Conservation (phyloP, 2,797 vertebrate genomes). For the Urosaurus nigricauda region DNA sequence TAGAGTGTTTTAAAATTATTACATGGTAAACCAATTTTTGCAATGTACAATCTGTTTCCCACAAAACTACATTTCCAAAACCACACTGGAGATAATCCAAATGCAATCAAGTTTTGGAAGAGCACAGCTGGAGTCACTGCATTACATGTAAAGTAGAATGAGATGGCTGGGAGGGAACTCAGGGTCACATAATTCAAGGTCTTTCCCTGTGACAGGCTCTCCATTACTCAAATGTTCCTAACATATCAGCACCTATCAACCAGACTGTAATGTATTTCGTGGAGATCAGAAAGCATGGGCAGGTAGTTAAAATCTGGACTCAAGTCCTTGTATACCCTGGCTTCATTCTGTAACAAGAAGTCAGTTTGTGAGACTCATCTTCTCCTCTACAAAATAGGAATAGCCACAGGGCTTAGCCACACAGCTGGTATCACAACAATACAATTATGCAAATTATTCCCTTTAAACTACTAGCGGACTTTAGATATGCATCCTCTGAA, state of each 20-base stretch:
- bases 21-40: slow-evolving; percentile 38
- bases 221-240: slow-evolving; percentile 10
- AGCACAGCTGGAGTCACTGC: slow-evolving; percentile 30
- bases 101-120: slow-evolving; percentile 46
- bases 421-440: background rate
- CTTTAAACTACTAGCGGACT: background rate
- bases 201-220: background rate
- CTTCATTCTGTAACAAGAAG: background rate
- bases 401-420: background rate
- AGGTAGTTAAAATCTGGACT: background rate
- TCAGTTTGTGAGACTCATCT: background rate
- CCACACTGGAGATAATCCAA: slow-evolving; percentile 39
- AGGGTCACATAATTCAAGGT: background rate
- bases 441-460: slow-evolving; percentile 8
- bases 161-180: background rate
- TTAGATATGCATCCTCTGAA: background rate
- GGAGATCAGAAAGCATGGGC: background rate
- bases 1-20: slow-evolving; percentile 33
- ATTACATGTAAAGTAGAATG: slow-evolving; percentile 77
- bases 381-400: background rate
- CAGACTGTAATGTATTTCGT: background rate
- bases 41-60: slow-evolving; percentile 40
- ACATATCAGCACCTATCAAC: background rate
- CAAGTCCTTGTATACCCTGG: background rate
- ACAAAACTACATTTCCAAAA: slow-evolving; percentile 34